Conservation (phyloP, 2,888 invertebrate genomes). For the Amphipoea lucens region DNA sequence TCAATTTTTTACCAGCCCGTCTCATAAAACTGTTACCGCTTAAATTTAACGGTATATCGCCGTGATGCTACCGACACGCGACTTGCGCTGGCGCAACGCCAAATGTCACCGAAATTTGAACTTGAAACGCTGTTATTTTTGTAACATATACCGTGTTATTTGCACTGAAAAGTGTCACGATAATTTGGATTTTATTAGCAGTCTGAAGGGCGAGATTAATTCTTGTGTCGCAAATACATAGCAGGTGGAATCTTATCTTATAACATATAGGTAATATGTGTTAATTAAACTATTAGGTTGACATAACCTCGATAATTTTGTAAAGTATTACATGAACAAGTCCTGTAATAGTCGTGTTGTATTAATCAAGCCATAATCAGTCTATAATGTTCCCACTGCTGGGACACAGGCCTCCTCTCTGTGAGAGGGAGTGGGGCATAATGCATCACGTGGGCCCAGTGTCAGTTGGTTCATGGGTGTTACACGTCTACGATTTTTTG, state of each 20-base stretch:
- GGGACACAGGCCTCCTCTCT: background rate
- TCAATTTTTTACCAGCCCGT: slow-evolving; percentile 5
- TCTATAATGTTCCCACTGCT: background rate
- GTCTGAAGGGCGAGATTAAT: slow-evolving; percentile 32
- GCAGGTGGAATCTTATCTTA: slow-evolving; percentile 8
- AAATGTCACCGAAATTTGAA: slow-evolving; percentile 72
- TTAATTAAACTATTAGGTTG: slow-evolving; percentile 8
- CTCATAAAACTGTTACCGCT: slow-evolving; percentile 35
- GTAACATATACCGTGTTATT: slow-evolving; percentile 71
- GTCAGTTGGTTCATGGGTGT: no score
- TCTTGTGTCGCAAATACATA: slow-evolving; percentile 4
- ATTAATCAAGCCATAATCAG: background rate
- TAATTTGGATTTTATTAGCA: slow-evolving; percentile 59
- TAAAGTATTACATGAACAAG: background rate
- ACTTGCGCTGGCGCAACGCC: slow-evolving; percentile 67
- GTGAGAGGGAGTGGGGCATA: background rate
- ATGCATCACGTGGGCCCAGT: background rate
- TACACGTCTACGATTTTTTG: no score
- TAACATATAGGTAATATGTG: slow-evolving; percentile 1
- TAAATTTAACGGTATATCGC: slow-evolving; percentile 50
- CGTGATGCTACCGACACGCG: slow-evolving; percentile 57
- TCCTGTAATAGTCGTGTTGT: background rate
- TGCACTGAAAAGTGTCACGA: slow-evolving; percentile 68
- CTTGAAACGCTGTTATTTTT: slow-evolving; percentile 76
- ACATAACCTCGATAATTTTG: slow-evolving; percentile 13